phyloP scores from a whole-genome alignment of 2,888 invertebrate genomes.

The Caenorhabditis sinica region DNA sequence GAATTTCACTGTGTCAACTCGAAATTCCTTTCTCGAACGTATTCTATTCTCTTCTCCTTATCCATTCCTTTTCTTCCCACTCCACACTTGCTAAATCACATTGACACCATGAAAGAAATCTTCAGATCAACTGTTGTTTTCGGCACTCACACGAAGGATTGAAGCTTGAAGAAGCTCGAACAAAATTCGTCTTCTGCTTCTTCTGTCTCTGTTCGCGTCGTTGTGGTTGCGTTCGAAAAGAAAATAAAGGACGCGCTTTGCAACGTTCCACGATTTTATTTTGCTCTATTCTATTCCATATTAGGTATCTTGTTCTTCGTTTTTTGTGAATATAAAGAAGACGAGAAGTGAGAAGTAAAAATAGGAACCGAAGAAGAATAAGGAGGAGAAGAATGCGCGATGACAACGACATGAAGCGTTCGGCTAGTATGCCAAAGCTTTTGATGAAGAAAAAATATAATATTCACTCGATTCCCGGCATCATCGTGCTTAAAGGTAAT shows the following conservation, averaged over 20 bases:
- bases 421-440: slow-evolving; percentile 62
- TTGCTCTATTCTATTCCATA: slow-evolving; percentile 33
- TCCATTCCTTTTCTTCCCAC: slow-evolving; percentile 4
- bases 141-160: slow-evolving; percentile 56
- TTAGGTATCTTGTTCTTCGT: slow-evolving; percentile 10
- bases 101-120: slow-evolving; percentile 64
- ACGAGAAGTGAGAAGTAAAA: slow-evolving; percentile 30
- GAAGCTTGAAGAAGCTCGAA: slow-evolving; percentile 26
- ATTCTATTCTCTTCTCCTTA: slow-evolving; percentile 28
- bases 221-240: background rate
- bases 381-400: slow-evolving; percentile 32
- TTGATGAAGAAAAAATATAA: slow-evolving; percentile 59
- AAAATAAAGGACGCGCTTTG: slow-evolving; percentile 7
- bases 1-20: slow-evolving; percentile 7
- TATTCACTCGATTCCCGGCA: slow-evolving; percentile 61
- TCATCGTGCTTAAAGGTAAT: slow-evolving; percentile 62
- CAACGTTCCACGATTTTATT: slow-evolving; percentile 7
- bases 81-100: slow-evolving; percentile 48
- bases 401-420: slow-evolving; percentile 60
- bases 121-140: slow-evolving; percentile 63
- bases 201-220: background rate
- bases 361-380: slow-evolving; percentile 16
- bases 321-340: slow-evolving; percentile 12
- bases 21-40: slow-evolving; percentile 40
- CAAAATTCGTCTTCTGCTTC: slow-evolving; percentile 9